These are phyloP conservation scores for Pachyrhynchus sulphureomaculatus DNA, from an alignment of 1,140 invertebrate genomes.

Conservation along the genomic window DNA sequence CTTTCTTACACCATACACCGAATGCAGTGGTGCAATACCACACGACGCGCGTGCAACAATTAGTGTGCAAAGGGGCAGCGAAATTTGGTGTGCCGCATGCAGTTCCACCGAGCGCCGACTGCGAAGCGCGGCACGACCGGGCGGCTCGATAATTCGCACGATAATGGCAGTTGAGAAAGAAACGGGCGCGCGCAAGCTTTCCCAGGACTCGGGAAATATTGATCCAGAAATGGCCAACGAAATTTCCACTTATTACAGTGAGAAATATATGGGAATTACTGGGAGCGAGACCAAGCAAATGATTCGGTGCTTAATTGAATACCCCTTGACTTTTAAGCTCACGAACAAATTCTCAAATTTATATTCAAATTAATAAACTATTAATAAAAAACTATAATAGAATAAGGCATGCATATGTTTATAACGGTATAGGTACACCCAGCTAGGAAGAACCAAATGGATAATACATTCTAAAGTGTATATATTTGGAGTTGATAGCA, in stretches of 20 bases:
- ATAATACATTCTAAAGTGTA: too few relatives aligned
- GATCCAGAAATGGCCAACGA: slow-evolving; percentile 39
- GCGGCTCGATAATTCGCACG: slow-evolving; percentile 35
- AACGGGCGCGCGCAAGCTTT: slow-evolving; percentile 32
- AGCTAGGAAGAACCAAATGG: too few relatives aligned
- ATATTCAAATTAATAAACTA: too few relatives aligned
- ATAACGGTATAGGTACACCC: too few relatives aligned
- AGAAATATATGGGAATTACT: slow-evolving; percentile 23
- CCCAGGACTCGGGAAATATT: slow-evolving; percentile 40
- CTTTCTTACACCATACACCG: slow-evolving; percentile 43
- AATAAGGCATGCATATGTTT: too few relatives aligned
- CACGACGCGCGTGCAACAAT: slow-evolving; percentile 14
- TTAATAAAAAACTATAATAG: too few relatives aligned
- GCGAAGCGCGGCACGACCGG: slow-evolving; percentile 28
- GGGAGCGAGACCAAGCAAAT: slow-evolving; percentile 5
- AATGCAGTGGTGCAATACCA: slow-evolving; percentile 12
- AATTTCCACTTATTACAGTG: slow-evolving; percentile 38
- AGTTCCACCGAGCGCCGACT: slow-evolving; percentile 24
- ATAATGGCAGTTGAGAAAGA: slow-evolving; percentile 35
- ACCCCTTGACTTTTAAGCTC: too few relatives aligned
- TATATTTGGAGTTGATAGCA: too few relatives aligned
- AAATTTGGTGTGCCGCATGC: slow-evolving; percentile 37
- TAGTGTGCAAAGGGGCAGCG: slow-evolving; percentile 24
- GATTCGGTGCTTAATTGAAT: slow-evolving; percentile 12
- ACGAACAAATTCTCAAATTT: too few relatives aligned